Conservation (phyloP, 2,797 vertebrate species). For the Centroberyx gerrardi region DNA sequence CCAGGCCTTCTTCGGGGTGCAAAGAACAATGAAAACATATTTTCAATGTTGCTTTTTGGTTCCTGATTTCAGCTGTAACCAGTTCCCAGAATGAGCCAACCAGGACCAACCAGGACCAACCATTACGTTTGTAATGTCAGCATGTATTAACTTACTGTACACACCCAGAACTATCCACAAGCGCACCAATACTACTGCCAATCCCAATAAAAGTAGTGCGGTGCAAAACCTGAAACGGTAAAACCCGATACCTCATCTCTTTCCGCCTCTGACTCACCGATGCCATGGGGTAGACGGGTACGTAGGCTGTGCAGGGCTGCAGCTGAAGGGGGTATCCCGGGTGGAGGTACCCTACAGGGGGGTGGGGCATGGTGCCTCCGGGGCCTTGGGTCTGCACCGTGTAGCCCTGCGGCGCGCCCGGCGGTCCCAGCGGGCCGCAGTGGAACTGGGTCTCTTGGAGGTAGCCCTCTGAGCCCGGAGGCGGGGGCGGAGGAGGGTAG, state of each 20-base stretch:
- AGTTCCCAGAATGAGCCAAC: neutral
- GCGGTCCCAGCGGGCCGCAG: slow-evolving; percentile 73
- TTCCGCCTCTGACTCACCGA: slow-evolving; percentile 86
- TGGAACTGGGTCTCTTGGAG: slow-evolving; percentile 89
- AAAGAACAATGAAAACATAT: too few relatives aligned
- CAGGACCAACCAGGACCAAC: neutral
- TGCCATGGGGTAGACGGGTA: slow-evolving; percentile 93
- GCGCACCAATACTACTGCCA: neutral
- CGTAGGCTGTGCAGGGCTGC: slow-evolving; percentile 95
- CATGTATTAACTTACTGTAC: neutral
- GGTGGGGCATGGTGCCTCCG: slow-evolving; percentile 83
- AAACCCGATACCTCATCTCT: too few relatives aligned
- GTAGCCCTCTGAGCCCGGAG: slow-evolving; percentile 85
- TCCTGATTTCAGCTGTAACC: neutral
- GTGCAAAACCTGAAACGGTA: too few relatives aligned
- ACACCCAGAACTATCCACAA: neutral
- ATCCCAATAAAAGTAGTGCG: neutral
- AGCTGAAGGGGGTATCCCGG: slow-evolving; percentile 93
- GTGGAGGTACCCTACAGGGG: slow-evolving; percentile 91
- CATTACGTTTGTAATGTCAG: too few relatives aligned
- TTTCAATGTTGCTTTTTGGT: neutral
- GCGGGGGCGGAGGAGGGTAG: slow-evolving; percentile 85
- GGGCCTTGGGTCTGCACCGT: slow-evolving; percentile 90
- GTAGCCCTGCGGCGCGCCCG: slow-evolving; percentile 88
- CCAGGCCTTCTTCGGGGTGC: too few relatives aligned